Evolutionary conservation across 2,113 vertebrate genomes (phyloP).

Genomic region (Tor tambroides): DNA sequence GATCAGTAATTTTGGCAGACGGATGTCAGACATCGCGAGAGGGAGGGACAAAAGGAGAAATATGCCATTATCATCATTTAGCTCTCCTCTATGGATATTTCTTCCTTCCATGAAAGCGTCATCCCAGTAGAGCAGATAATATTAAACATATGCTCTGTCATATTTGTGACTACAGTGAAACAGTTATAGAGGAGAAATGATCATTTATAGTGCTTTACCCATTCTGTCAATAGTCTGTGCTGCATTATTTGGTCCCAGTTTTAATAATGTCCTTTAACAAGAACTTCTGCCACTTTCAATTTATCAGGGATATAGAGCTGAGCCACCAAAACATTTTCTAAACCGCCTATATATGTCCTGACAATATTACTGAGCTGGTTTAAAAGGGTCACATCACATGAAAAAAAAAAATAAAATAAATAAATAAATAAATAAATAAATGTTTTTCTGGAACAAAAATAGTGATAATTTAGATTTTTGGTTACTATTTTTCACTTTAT

Average conservation of each 20-base stretch:
- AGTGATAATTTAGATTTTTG: background rate
- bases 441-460: background rate
- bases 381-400: background rate
- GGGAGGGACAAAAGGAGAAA: conserved; percentile 39
- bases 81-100: conserved; percentile 13
- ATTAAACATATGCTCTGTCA: conserved; percentile 48
- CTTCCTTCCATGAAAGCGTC: background rate
- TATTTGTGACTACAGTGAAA: conserved; percentile 43
- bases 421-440: too few relatives aligned
- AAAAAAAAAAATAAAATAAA: too few relatives aligned
- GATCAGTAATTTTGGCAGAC: conserved; percentile 63
- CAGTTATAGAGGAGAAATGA: conserved; percentile 1
- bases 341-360: too few relatives aligned
- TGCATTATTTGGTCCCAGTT: background rate
- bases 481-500: too few relatives aligned
- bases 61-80: conserved; percentile 56
- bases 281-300: background rate
- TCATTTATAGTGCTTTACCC: conserved; percentile 33
- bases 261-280: background rate
- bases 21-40: conserved; percentile 47
- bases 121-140: conserved; percentile 43
- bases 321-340: background rate
- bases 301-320: background rate
- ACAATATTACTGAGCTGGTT: background rate
- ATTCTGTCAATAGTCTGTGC: conserved; percentile 39